Conservation (phyloP, 2,888 invertebrate genomes). For the Pocota personata region DNA sequence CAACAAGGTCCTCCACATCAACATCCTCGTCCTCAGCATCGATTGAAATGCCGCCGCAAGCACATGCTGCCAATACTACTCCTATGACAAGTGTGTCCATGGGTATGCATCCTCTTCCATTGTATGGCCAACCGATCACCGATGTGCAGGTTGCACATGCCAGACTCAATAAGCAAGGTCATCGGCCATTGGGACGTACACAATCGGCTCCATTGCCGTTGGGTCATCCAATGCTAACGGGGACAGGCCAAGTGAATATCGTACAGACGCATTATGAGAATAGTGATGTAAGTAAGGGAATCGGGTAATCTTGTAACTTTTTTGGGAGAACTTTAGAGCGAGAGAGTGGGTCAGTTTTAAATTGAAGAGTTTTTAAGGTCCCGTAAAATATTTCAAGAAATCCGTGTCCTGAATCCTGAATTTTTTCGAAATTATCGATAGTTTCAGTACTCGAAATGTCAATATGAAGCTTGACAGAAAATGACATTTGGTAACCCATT, state of each 20-base stretch:
- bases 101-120: constrained; percentile 76
- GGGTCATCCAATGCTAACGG: constrained; percentile 92
- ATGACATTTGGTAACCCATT: no score
- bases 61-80: constrained; percentile 79
- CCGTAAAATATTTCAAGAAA: no score
- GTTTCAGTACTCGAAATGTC: no score
- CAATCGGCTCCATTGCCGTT: constrained; percentile 96
- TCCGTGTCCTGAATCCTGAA: no score
- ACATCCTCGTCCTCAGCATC: constrained; percentile 82
- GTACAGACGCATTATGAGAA: constrained; percentile 83
- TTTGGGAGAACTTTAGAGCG: no score
- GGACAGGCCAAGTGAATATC: constrained; percentile 81
- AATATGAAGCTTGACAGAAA: no score
- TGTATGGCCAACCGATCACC: constrained; percentile 84
- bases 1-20: constrained; percentile 85
- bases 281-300: constrained; percentile 79
- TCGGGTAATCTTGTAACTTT: no score
- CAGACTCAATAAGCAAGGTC: constrained; percentile 88
- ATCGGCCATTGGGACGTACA: constrained; percentile 94
- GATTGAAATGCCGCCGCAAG: constrained; percentile 81
- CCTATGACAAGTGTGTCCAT: constrained; percentile 74
- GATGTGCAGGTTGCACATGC: constrained; percentile 87
- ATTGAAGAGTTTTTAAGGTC: no score
- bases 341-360: no score
- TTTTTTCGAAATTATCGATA: no score